A percentile compares a stretch with the other conserved stretches of the same genome.
Evolutionary conservation across 1,140 invertebrate genomes (phyloP).

Genomic region (Phymastichus coffea): DNA sequence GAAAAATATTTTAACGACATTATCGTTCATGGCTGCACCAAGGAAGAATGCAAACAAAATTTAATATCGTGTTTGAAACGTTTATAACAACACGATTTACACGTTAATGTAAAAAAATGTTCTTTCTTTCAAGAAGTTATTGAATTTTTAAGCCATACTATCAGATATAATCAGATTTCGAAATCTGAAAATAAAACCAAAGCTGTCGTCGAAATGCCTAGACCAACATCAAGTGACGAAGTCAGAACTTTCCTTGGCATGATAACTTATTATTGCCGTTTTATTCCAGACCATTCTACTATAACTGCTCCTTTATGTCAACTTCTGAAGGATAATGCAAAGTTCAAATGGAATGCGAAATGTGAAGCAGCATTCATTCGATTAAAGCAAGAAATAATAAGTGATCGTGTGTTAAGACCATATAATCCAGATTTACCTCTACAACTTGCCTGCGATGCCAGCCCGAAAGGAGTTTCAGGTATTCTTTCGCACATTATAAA

Average conservation of each 20-base stretch:
- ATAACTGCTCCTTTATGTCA: conserved; percentile 28
- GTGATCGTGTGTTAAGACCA: conserved; percentile 33
- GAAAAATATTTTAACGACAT: no score
- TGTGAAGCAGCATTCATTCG: conserved; percentile 51
- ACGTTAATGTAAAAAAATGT: no score
- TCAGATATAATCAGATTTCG: no score
- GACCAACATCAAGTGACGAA: conserved; percentile 34
- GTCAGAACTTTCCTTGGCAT: conserved; percentile 40
- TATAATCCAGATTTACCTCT: conserved; percentile 44
- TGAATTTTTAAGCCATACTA: no score
- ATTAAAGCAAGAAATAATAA: conserved; percentile 41
- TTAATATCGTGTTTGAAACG: no score
- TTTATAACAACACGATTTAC: no score
- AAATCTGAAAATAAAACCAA: conserved; percentile 31
- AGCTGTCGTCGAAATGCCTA: conserved; percentile 32
- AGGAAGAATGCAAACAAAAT: no score
- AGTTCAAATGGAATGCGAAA: conserved; percentile 26
- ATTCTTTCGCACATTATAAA: no score
- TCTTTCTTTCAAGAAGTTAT: no score
- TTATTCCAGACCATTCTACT: conserved; percentile 36
- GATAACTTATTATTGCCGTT: conserved; percentile 39
- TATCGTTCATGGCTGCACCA: no score
- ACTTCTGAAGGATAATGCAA: conserved; percentile 24
- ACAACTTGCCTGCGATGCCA: no score
- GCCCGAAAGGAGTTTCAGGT: no score